A percentile compares a stretch with the other conserved stretches of the same genome.
These are phyloP conservation scores for Elephas maximus DNA, from an alignment of 2,113 vertebrate species.

Conservation along the genomic window DNA sequence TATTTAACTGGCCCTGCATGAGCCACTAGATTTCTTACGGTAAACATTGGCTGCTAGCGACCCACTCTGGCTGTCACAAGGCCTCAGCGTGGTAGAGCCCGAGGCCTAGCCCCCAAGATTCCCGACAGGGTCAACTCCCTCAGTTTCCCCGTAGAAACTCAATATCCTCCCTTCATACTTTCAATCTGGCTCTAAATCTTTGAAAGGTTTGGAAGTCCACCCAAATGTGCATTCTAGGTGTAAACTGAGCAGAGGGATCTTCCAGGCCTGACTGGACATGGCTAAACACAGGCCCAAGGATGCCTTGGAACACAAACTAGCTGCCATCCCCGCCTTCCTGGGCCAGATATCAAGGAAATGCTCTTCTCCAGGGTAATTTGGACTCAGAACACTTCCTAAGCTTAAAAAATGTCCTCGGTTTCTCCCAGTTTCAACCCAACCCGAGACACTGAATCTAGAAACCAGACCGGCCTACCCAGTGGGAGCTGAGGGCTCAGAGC, in stretches of 20 bases:
- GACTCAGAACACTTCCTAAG: neutral
- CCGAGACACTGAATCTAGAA: neutral
- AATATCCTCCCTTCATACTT: neutral
- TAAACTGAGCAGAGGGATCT: neutral
- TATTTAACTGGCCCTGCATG: neutral
- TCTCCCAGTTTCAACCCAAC: neutral
- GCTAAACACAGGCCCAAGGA: neutral
- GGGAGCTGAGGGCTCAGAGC: neutral
- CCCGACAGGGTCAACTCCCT: neutral
- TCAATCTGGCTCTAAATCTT: neutral
- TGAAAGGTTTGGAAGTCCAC: neutral
- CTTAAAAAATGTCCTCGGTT: neutral
- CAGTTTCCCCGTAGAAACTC: neutral
- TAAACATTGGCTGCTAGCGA: neutral
- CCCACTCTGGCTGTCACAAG: no score
- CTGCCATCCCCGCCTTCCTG: neutral
- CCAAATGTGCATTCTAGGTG: neutral
- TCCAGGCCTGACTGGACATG: neutral
- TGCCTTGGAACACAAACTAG: accelerated
- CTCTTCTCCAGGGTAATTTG: neutral
- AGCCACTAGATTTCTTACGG: accelerated
- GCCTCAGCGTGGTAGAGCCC: neutral
- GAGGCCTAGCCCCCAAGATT: neutral
- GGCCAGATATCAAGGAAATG: neutral
- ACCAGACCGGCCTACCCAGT: neutral